phyloP scores from a whole-genome alignment of 2,113 vertebrate species.

The Leucosticte australis region DNA sequence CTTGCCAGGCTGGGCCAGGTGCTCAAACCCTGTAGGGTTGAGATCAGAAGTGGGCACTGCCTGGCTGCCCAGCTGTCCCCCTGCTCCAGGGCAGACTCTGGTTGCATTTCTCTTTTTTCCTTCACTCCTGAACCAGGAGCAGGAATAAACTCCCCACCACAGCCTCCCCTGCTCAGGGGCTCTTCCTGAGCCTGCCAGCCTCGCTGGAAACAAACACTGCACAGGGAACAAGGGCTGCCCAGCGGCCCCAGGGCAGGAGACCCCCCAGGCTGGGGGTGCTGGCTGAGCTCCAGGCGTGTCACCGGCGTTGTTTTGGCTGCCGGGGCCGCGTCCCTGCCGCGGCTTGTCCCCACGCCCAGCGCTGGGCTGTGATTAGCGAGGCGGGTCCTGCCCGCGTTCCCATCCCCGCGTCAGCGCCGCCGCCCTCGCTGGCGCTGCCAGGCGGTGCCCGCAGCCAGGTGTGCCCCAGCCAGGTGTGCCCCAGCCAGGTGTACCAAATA shows the following conservation, averaged over 20 bases:
- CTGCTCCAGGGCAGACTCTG: background rate
- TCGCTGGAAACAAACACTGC: background rate
- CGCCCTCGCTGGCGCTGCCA: background rate
- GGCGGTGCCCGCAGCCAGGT: background rate
- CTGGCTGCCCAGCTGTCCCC: rapidly evolving
- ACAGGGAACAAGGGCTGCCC: background rate
- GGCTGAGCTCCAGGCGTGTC: background rate
- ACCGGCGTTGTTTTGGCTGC: background rate
- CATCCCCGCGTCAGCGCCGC: background rate
- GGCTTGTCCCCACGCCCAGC: constrained; percentile 18
- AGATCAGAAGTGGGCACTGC: background rate
- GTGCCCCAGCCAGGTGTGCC: background rate
- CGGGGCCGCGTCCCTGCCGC: background rate
- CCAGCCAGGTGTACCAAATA: background rate
- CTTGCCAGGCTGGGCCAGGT: rapidly evolving
- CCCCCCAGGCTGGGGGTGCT: background rate
- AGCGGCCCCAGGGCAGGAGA: background rate
- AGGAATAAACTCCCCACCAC: background rate
- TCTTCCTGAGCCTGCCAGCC: rapidly evolving
- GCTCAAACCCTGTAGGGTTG: rapidly evolving
- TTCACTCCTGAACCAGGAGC: background rate
- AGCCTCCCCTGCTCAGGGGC: background rate
- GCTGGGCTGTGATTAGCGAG: background rate
- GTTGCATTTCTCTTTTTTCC: background rate
- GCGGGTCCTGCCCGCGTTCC: background rate